Base-by-base conservation (phyloP, 2,797 vertebrate species). In the Mareca penelope region DNA sequence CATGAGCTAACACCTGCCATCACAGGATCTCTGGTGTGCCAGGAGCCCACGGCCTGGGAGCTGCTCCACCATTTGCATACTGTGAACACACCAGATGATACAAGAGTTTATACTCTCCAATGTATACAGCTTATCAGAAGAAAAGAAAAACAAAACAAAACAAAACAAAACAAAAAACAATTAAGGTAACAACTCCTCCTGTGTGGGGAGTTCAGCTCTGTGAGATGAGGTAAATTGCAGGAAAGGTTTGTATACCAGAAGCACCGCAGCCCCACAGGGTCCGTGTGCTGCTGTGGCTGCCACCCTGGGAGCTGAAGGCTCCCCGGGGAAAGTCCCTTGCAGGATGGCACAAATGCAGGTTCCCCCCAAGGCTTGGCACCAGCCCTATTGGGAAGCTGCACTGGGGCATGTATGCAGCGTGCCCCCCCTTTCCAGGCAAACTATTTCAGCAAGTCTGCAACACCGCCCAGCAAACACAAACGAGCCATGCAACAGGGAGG, bases 211-310 rank as follows among this genome's bases (percentile, higher is more conserved):
- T 4, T 79, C 50, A 46, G 9, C 59, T 65, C 44, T 61, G 40
- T 0, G 1, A 24, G 21, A 29, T 24, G 35, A 77, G 31, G 13
- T 11, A 3, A 80, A 39, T 9, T 44, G n/a, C 53, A 60, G 69
- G 40, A 56, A 63, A 67, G 50, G 8, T 2, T 55, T 64, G 48
- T 60, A 77, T 55, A 39, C 16, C 56, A 70, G 56, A 59, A 80
- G 15, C 5, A 57, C 19, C 12, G 4, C 46, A 33, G 55, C 6
- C 6, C 9, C 4, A 21, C 31, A 14, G 24, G 16, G 52, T 50
- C 28, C 0, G 1, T 0, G 0, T 76, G 28, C 7, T 24, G 71
- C 31, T 0, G 0, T 28, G 52, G 28, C 31, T 80, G 64, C 31
- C 60, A 9, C n/a, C 6, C 3, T 1, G 3, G 8, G 15, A 39